Evolutionary conservation across 2,888 invertebrate genomes (phyloP).

Genomic region (Acanthosepion pharaonis): DNA sequence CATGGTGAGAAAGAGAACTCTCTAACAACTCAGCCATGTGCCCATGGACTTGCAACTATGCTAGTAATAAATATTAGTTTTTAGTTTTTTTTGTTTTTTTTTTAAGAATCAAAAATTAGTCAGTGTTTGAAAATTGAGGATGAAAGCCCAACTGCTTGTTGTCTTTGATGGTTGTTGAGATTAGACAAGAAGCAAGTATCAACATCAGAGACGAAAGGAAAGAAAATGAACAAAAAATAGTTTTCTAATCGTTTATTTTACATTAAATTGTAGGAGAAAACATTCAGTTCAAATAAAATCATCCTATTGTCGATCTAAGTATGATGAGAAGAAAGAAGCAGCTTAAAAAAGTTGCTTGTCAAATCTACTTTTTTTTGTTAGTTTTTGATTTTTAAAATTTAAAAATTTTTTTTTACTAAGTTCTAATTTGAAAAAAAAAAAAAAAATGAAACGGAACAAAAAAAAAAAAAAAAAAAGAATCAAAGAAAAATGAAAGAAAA

Average conservation of each 20-base stretch:
- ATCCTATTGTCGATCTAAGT: neutral
- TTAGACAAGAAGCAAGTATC: neutral
- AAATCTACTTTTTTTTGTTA: neutral
- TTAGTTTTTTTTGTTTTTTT: no score
- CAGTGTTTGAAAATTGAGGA: no score
- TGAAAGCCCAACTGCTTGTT: no score
- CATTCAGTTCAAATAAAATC: constrained; percentile 33
- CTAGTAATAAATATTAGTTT: no score
- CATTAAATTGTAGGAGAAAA: constrained; percentile 23
- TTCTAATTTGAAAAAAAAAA: neutral
- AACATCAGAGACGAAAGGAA: neutral
- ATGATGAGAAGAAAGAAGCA: neutral
- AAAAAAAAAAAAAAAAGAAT: neutral
- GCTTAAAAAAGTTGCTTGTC: neutral
- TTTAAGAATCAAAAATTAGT: neutral
- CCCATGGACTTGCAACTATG: no score
- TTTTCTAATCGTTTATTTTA: neutral
- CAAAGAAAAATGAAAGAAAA: neutral
- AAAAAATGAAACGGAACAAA: neutral
- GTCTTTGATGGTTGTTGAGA: no score
- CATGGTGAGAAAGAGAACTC: no score
- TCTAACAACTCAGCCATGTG: no score
- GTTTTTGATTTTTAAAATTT: neutral
- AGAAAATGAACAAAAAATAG: neutral
- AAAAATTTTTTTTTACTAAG: neutral